Evolutionary conservation across 2,113 vertebrate genomes (phyloP), one percentile per base, ranked within the genome.

Genomic region (Dasyurus viverrinus): DNA sequence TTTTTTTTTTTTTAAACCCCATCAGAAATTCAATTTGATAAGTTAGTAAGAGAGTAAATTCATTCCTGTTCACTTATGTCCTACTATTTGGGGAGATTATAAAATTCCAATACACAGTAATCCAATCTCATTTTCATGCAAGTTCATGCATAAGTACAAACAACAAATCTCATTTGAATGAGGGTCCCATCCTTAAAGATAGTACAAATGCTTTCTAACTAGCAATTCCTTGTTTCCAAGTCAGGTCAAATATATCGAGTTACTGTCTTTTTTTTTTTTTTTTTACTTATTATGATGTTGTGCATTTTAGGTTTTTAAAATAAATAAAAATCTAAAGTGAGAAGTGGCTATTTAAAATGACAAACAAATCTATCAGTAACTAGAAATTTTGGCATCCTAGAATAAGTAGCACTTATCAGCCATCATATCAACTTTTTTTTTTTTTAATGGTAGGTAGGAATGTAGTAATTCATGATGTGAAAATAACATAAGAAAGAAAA

Each of bases 231-330:
- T 42, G 2, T 42, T 84, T 16, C 68, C n/a, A 42, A n/a, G n/a
- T 2, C n/a, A 42, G 8, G n/a, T 23, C 42, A 26, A 42, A 22
- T 84, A 84, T 84, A 23, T 84, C 22, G 3, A 14, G 14, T 76
- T 76, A 76, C 5, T 76, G 3, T 76, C 6, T 42, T 84, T n/a
- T n/a, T 48, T 23, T 42, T 76, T 1, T 42, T 84, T n/a, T n/a
- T 48, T 23, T 42, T 93, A 93, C 93, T 97, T 96, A 96, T 95
- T 93, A 93, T 92, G 55, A 47, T 93, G 36, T 89, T 91, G 89
- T 55, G 10, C 84, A 26, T 89, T 92, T 42, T n/a, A 5, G 90
- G 90, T 30, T n/a, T 90, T 48, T 90, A 89, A 84, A 96, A 93
- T 55, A 57, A 89, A 16, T 2, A 46, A 89, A 90, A 47, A 93